Percentiles rank a stretch among this genome's conserved stretches.
These are phyloP conservation scores for Nasonia longicornis DNA, from an alignment of 1,140 invertebrate genomes.

Conservation along the genomic window DNA sequence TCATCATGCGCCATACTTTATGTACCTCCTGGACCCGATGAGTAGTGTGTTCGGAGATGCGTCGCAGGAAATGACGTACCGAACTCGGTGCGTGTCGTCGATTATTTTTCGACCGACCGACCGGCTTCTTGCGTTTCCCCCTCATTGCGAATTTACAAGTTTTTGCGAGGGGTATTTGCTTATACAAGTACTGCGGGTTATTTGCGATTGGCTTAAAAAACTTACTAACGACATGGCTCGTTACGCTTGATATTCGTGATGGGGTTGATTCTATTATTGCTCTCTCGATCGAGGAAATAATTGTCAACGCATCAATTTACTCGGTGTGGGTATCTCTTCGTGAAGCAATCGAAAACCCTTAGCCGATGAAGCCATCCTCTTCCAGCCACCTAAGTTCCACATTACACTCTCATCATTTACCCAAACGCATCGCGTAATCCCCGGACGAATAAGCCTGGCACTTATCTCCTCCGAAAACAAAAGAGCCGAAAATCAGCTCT, in stretches of 20 bases:
- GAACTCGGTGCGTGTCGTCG: background rate
- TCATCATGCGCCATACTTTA: slow-evolving; percentile 47
- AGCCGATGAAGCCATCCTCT: background rate
- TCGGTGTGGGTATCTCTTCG: too few species aligned
- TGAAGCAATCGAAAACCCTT: background rate
- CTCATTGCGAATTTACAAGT: slow-evolving; percentile 19
- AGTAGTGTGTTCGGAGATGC: background rate
- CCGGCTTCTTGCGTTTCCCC: background rate
- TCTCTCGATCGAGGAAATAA: too few species aligned
- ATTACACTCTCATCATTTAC: too few species aligned
- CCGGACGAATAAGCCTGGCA: slow-evolving; percentile 11
- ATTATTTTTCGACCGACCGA: background rate
- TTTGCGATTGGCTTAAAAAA: background rate
- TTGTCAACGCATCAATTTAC: too few species aligned
- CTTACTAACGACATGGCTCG: background rate
- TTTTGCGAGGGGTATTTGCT: slow-evolving; percentile 17
- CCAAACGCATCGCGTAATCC: too few species aligned
- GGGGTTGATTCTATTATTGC: too few species aligned
- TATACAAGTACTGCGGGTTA: background rate
- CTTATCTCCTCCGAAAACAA: background rate
- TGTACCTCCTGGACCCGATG: background rate
- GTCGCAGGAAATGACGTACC: slow-evolving; percentile 6
- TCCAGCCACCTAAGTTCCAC: background rate
- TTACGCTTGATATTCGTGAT: too few species aligned
- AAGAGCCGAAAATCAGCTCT: slow-evolving; percentile 6